phyloP scores from a whole-genome alignment of 2,888 invertebrate genomes.

The Cheilosia scutellata region DNA sequence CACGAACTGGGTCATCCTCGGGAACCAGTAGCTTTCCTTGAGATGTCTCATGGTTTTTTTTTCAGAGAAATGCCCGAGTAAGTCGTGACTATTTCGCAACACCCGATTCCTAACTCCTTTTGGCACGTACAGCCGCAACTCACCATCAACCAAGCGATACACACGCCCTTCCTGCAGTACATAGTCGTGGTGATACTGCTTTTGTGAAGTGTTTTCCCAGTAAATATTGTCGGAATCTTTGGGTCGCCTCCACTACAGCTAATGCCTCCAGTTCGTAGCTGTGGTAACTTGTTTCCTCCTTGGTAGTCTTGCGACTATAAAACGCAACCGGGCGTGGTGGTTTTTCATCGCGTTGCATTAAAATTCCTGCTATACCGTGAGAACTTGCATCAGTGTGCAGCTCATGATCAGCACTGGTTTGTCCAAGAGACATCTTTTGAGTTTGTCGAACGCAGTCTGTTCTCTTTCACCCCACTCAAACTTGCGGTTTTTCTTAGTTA shows the following conservation, averaged over 20 bases:
- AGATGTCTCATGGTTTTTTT: constrained; percentile 37
- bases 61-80: constrained; percentile 12
- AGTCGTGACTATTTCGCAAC: constrained; percentile 6
- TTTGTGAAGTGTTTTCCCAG: constrained; percentile 38
- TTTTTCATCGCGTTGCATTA: background rate
- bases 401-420: constrained; percentile 34
- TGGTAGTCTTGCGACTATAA: constrained; percentile 43
- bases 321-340: constrained; percentile 9
- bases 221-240: constrained; percentile 62
- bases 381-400: constrained; percentile 59
- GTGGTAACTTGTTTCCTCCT: constrained; percentile 30
- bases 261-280: constrained; percentile 55
- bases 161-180: constrained; percentile 2
- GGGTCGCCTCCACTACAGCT: constrained; percentile 64
- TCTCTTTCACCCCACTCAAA: constrained; percentile 8
- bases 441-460: background rate
- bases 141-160: constrained; percentile 4
- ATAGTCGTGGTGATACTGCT: constrained; percentile 16
- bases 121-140: constrained; percentile 19
- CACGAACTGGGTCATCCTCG: constrained; percentile 24
- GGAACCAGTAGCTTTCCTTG: constrained; percentile 43
- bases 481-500: background rate
- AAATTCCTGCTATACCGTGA: constrained; percentile 41
- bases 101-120: constrained; percentile 25
- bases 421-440: background rate